These are phyloP conservation scores for Caenorhabditis brenneri DNA, from an alignment of 1,140 invertebrate genomes.

Conservation along the genomic window DNA sequence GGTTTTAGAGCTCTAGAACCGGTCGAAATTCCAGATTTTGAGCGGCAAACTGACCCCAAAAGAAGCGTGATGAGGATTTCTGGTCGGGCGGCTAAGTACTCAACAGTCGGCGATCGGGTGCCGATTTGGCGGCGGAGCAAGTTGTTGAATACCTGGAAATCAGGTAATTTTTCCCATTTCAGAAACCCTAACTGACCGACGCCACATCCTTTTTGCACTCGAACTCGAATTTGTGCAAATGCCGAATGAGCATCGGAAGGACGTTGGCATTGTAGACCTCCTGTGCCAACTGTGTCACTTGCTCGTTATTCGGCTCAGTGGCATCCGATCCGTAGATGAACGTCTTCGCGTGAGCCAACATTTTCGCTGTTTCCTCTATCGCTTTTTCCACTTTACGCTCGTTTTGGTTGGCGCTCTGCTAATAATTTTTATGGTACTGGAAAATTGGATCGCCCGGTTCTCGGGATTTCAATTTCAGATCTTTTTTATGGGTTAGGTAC, in stretches of 20 bases:
- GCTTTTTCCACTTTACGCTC: slow-evolving; percentile 32
- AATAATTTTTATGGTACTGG: not conserved
- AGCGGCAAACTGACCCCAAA: too few relatives aligned
- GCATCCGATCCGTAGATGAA: slow-evolving; percentile 96
- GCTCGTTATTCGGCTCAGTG: slow-evolving; percentile 94
- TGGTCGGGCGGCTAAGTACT: slow-evolving; percentile 95
- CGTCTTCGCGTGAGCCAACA: slow-evolving; percentile 90
- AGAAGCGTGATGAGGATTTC: slow-evolving; percentile 95
- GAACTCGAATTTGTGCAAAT: slow-evolving; percentile 94
- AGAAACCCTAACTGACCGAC: too few relatives aligned
- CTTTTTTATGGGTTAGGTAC: too few relatives aligned
- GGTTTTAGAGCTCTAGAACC: too few relatives aligned
- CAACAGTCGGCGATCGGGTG: slow-evolving; percentile 92
- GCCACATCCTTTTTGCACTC: slow-evolving; percentile 85
- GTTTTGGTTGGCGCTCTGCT: slow-evolving; percentile 75
- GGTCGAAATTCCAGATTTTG: too few relatives aligned
- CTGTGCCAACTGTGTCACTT: slow-evolving; percentile 82
- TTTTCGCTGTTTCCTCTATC: slow-evolving; percentile 77
- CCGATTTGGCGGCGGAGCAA: slow-evolving; percentile 95
- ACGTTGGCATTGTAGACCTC: slow-evolving; percentile 85
- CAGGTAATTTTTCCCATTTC: too few relatives aligned
- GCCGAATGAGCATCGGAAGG: slow-evolving; percentile 86
- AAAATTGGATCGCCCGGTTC: too few relatives aligned
- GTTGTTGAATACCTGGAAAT: slow-evolving; percentile 99
- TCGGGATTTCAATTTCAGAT: too few relatives aligned